phyloP scores from a whole-genome alignment of 2,888 invertebrate genomes.

The Andrena dorsata region DNA sequence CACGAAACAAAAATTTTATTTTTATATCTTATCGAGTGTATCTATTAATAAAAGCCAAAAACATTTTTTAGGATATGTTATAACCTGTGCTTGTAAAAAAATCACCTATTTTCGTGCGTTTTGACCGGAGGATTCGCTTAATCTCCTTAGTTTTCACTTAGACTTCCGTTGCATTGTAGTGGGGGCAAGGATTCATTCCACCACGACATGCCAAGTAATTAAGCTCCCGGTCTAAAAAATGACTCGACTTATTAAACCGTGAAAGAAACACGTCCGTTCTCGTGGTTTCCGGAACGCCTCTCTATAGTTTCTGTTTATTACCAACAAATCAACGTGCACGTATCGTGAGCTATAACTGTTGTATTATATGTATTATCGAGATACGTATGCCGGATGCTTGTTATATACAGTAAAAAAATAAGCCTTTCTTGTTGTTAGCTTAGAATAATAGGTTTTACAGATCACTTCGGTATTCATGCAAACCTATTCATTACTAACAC shows the following conservation, averaged over 20 bases:
- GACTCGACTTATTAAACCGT: constrained; percentile 5
- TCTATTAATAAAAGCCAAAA: no score
- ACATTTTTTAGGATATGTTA: no score
- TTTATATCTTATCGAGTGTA: no score
- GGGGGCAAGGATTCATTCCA: background rate
- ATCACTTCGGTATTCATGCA: background rate
- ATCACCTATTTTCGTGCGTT: no score
- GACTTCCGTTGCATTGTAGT: background rate
- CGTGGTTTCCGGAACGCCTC: background rate
- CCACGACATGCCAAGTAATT: constrained; percentile 17
- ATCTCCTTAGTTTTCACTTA: background rate
- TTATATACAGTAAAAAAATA: background rate
- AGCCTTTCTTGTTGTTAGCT: background rate
- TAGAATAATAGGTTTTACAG: background rate
- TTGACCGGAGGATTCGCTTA: no score
- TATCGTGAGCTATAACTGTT: background rate
- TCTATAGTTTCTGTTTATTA: background rate
- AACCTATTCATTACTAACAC: background rate
- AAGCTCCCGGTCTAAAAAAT: constrained; percentile 10
- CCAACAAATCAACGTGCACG: background rate
- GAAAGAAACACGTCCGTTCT: background rate
- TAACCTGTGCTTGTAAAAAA: no score
- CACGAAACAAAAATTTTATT: no score
- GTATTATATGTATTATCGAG: constrained; percentile 1
- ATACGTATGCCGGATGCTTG: background rate